These are phyloP conservation scores for Helicoverpa assulta DNA, from an alignment of 2,888 invertebrate genomes.

Conservation along the genomic window DNA sequence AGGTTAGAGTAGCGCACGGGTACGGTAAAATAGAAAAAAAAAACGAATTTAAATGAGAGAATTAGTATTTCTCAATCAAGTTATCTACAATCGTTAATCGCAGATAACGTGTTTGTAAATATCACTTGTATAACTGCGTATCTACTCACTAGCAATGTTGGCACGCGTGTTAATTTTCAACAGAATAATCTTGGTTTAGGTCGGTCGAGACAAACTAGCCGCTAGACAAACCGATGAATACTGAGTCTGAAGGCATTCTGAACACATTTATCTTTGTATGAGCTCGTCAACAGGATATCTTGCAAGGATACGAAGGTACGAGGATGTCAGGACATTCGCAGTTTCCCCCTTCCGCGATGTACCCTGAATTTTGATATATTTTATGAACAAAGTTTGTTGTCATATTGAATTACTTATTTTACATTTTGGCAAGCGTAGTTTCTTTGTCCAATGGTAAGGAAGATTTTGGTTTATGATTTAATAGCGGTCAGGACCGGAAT, in stretches of 20 bases:
- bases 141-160: constrained; percentile 35
- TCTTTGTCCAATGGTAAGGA: constrained; percentile 19
- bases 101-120: constrained; percentile 17
- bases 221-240: constrained; percentile 24
- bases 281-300: constrained; percentile 68
- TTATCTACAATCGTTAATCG: constrained; percentile 26
- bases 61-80: constrained; percentile 11
- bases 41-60: neutral
- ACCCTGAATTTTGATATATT: constrained; percentile 81
- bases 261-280: constrained; percentile 65
- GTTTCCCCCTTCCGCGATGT: constrained; percentile 81
- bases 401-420: neutral
- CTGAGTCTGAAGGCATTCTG: constrained; percentile 47
- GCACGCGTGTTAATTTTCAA: constrained; percentile 16
- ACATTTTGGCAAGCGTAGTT: constrained; percentile 6
- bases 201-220: constrained; percentile 12
- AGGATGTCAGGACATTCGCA: constrained; percentile 60
- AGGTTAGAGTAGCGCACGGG: constrained; percentile 33
- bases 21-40: constrained; percentile 6
- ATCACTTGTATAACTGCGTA: constrained; percentile 20
- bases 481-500: neutral
- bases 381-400: constrained; percentile 25
- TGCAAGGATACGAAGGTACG: constrained; percentile 50
- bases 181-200: constrained; percentile 8
- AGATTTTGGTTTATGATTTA: constrained; percentile 5